phyloP scores from a whole-genome alignment of 1,140 invertebrate genomes.

The Nephila pilipes region DNA sequence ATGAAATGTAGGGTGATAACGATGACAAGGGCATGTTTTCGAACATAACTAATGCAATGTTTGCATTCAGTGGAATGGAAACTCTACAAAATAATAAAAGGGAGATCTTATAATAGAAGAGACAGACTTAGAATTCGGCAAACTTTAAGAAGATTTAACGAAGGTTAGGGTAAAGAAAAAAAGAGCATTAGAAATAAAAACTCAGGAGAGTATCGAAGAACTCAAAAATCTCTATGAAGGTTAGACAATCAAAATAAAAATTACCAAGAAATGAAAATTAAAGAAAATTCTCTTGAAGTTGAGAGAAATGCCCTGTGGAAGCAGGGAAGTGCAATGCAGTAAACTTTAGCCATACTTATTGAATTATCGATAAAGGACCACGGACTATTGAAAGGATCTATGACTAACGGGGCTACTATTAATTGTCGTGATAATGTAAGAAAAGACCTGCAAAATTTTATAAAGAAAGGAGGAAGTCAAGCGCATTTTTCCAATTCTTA shows the following conservation, averaged over 20 bases:
- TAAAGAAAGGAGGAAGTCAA: constrained; percentile 87
- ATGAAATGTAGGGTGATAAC: too few species aligned
- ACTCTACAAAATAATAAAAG: too few species aligned
- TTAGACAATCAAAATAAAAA: constrained; percentile 97
- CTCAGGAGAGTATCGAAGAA: constrained; percentile 90
- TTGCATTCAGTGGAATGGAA: too few species aligned
- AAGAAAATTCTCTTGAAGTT: constrained; percentile 95
- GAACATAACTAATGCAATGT: too few species aligned
- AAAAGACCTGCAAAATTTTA: constrained; percentile 93
- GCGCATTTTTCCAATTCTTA: constrained; percentile 93
- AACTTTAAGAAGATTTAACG: too few species aligned
- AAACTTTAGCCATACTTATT: constrained; percentile 93
- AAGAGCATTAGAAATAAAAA: too few species aligned
- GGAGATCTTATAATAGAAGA: too few species aligned
- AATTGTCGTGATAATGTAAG: constrained; percentile 98
- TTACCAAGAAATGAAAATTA: constrained; percentile 97
- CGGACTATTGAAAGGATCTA: constrained; percentile 93
- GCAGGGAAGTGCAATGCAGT: constrained; percentile 96
- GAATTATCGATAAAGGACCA: constrained; percentile 98
- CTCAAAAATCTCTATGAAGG: constrained; percentile 92
- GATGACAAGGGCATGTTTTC: too few species aligned
- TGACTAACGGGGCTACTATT: constrained; percentile 97
- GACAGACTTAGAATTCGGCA: too few species aligned
- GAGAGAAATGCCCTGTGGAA: constrained; percentile 96
- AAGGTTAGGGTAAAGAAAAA: too few species aligned